Base-by-base conservation (phyloP, 2,888 invertebrate genomes). In the Torymus auratus region DNA sequence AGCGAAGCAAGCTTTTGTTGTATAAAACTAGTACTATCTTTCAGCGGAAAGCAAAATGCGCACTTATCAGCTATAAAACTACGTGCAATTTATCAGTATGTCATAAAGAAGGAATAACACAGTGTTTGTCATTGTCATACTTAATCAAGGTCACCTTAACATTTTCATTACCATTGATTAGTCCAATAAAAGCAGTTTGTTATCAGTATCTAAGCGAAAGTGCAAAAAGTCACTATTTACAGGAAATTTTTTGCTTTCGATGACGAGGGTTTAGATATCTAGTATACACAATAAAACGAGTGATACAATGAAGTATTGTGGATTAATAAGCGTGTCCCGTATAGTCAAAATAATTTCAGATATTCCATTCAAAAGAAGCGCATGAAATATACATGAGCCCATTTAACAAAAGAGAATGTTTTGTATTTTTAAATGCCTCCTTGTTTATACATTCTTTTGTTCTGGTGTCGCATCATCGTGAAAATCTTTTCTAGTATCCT, bases 131-230 rank as follows among this genome's bases (percentile, higher is more conserved):
- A 75, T 75, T 75, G 76, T 76, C 72, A 75, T 73, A 69, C 28
- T 75, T 58, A 58, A 73, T 81, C 76, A 83, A 79, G 81, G 83
- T 83, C 81, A 77, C 81, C 73, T 79, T 56, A 83, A 79, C 70
- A 67, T 81, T 81, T 83, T 83, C 83, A 83, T 83, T 83, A 81
- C 78, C 83, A 81, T 60, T 79, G 69, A 68, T 58, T 71, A 78
- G 69, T 73, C 67, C 67, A 71, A 80, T 78, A 75, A 75, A 78
- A 71, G 67, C 71, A 58, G 28, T 73, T 73, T 68, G 14, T 77
- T 68, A 62, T 76, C 74, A 28, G 28, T 62, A 56, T 10, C 73
- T 12, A 52, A 50, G 60, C 17, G 20, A 15, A 62, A 52, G 17
- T 10, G 52, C 23, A 28, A 72, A 78, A 78, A 73, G 17, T 50